A percentile compares a stretch with the other conserved stretches of the same genome.
These are phyloP conservation scores for Amphiprion percula DNA, from an alignment of 2,113 vertebrate species.

Conservation along the genomic window DNA sequence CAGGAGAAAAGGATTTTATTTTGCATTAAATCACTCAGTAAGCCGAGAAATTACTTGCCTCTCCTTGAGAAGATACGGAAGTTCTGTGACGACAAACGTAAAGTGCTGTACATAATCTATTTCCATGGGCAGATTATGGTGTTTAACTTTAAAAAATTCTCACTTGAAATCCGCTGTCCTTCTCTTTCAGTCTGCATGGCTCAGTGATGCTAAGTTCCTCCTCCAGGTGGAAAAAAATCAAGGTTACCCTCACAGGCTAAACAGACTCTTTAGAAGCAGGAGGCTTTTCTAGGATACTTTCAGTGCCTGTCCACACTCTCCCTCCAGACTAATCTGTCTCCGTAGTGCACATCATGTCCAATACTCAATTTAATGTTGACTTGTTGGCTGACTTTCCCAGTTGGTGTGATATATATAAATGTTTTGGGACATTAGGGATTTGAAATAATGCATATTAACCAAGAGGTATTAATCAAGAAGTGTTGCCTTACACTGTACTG, in stretches of 20 bases:
- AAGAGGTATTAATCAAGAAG: background rate
- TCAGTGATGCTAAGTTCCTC: background rate
- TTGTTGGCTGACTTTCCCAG: no score
- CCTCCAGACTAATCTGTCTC: background rate
- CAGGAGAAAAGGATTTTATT: no score
- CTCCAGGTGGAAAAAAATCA: no score
- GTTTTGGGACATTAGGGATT: background rate
- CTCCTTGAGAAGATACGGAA: no score
- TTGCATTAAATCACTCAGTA: no score
- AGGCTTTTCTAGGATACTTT: background rate
- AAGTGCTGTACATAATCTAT: background rate
- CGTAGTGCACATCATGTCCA: background rate
- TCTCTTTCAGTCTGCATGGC: background rate
- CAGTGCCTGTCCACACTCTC: background rate
- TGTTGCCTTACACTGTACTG: background rate
- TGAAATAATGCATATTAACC: background rate
- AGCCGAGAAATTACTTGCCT: no score
- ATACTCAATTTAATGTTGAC: background rate
- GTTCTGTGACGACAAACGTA: background rate
- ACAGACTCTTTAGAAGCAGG: background rate
- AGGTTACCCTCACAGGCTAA: background rate
- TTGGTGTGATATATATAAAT: no score
- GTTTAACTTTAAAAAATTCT: background rate
- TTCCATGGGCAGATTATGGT: background rate
- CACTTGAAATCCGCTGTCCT: background rate